phyloP scores from a whole-genome alignment of 2,797 vertebrate species.

The Acestrorhynchus altus region DNA sequence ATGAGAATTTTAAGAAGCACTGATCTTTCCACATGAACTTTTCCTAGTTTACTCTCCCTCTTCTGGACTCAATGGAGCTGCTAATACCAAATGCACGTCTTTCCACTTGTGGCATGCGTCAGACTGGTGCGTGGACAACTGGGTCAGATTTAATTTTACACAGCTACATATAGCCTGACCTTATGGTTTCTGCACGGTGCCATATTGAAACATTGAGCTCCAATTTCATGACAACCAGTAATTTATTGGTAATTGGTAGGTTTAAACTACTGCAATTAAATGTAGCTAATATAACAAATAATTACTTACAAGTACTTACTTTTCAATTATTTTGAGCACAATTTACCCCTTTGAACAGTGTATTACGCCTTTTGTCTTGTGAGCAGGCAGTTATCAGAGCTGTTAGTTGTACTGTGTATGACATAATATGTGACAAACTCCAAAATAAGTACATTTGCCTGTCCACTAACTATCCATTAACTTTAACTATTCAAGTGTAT shows the following conservation, averaged over 20 bases:
- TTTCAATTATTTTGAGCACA: neutral
- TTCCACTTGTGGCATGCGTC: slow-evolving; percentile 11
- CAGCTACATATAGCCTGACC: slow-evolving; percentile 35
- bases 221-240: too few relatives aligned
- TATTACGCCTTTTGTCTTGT: neutral
- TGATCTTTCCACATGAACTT: neutral
- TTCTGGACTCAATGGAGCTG: neutral
- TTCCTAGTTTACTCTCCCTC: slow-evolving; percentile 2
- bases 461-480: too few relatives aligned
- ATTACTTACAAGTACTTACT: neutral
- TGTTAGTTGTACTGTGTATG: too few relatives aligned
- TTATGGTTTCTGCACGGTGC: slow-evolving; percentile 1
- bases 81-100: slow-evolving; percentile 9
- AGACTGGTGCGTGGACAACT: slow-evolving; percentile 11
- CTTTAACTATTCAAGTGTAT: too few relatives aligned
- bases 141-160: slow-evolving; percentile 36
- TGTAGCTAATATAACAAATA: too few relatives aligned
- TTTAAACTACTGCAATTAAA: too few relatives aligned
- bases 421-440: too few relatives aligned
- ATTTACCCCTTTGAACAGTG: neutral
- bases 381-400: too few relatives aligned
- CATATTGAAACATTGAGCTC: slow-evolving; percentile 14
- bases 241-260: too few relatives aligned
- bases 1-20: too few relatives aligned
- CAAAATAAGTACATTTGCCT: too few relatives aligned